phyloP scores from a whole-genome alignment of 2,888 invertebrate species.

The Tetragonisca angustula region DNA sequence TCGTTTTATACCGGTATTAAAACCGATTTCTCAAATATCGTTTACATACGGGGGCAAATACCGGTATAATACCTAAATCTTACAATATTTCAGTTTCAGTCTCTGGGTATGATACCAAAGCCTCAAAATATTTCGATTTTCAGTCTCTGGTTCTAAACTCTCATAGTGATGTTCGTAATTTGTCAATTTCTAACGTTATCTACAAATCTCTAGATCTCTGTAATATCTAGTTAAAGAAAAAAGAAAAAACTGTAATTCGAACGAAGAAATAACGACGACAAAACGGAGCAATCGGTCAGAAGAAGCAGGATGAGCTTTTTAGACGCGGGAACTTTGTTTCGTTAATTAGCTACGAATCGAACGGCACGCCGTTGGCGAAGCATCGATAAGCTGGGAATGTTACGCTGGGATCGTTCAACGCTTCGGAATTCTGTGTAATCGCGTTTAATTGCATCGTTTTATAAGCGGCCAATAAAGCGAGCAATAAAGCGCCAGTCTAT shows the following conservation, averaged over 20 bases:
- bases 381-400: slow-evolving; percentile 32
- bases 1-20: too few relatives aligned
- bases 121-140: too few relatives aligned
- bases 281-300: slow-evolving; percentile 23
- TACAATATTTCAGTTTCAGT: too few relatives aligned
- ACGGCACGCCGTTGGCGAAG: slow-evolving; percentile 57
- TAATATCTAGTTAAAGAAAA: too few relatives aligned
- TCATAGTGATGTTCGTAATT: too few relatives aligned
- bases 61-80: too few relatives aligned
- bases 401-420: slow-evolving; percentile 28
- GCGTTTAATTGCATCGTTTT: slow-evolving; percentile 43
- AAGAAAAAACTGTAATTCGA: background rate
- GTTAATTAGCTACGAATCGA: slow-evolving; percentile 75
- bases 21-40: too few relatives aligned
- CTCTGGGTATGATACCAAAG: too few relatives aligned
- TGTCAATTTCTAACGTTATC: background rate
- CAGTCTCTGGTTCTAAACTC: too few relatives aligned
- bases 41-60: too few relatives aligned
- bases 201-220: too few relatives aligned
- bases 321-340: slow-evolving; percentile 66
- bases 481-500: slow-evolving; percentile 22
- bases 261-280: slow-evolving; percentile 37
- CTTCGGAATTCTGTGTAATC: slow-evolving; percentile 44
- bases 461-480: slow-evolving; percentile 19
- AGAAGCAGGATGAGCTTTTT: slow-evolving; percentile 44